Percentiles rank a stretch among this genome's conserved stretches.
These are phyloP conservation scores for Drosophila lutescens DNA, from an alignment of 2,888 invertebrate species.

Conservation along the genomic window DNA sequence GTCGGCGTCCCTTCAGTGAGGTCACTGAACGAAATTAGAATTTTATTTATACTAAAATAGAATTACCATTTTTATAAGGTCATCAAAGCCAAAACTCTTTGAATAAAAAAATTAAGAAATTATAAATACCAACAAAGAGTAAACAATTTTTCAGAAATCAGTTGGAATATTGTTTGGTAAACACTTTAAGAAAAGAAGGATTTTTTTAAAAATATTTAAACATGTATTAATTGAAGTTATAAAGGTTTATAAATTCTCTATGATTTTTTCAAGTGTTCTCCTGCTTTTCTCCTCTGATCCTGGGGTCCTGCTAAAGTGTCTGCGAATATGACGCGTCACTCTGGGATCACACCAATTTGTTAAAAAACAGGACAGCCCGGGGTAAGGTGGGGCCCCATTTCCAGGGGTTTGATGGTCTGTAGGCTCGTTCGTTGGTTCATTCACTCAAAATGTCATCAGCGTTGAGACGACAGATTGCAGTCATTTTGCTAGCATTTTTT, in stretches of 20 bases:
- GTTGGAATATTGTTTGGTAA: too few species aligned
- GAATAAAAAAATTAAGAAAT: too few species aligned
- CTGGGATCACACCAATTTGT: constrained; percentile 81
- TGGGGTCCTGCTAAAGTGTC: constrained; percentile 69
- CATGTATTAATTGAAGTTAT: too few species aligned
- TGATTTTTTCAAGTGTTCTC: background rate
- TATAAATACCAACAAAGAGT: too few species aligned
- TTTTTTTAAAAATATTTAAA: too few species aligned
- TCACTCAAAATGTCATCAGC: constrained; percentile 81
- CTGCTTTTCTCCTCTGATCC: constrained; percentile 30
- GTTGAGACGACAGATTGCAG: constrained; percentile 80
- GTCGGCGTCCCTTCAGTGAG: constrained; percentile 34
- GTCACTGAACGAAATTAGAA: background rate
- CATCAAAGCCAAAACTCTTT: too few species aligned
- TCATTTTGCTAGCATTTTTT: constrained; percentile 64
- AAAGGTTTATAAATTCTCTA: too few species aligned
- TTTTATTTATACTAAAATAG: background rate
- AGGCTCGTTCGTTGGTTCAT: constrained; percentile 70
- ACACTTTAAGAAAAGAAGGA: too few species aligned
- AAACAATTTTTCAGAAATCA: too few species aligned
- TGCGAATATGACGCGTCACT: constrained; percentile 79
- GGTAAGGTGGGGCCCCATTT: constrained; percentile 1
- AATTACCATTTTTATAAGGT: background rate
- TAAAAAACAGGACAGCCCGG: constrained; percentile 63
- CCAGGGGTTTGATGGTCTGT: constrained; percentile 21